Evolutionary conservation across 1,140 invertebrate species (phyloP).

Genomic region (Aleiodes sp.): DNA sequence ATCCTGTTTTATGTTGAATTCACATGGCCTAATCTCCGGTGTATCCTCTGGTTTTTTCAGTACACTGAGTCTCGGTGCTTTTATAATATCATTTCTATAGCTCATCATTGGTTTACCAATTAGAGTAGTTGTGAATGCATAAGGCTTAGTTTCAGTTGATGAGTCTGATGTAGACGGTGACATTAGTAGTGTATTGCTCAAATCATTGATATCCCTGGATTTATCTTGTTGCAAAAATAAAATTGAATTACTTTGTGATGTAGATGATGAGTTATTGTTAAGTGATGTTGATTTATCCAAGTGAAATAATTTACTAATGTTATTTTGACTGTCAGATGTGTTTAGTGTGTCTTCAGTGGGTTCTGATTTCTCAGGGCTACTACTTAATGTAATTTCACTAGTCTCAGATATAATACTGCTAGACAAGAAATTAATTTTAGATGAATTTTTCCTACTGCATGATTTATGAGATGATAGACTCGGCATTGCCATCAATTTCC

Average conservation of each 20-base stretch:
- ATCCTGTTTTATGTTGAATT: constrained; percentile 23
- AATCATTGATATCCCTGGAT: background rate
- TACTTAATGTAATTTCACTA: constrained; percentile 30
- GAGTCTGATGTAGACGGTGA: background rate
- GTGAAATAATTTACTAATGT: too few relatives aligned
- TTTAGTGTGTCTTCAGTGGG: background rate
- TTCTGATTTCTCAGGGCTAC: background rate
- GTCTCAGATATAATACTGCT: constrained; percentile 29
- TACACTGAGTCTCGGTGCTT: constrained; percentile 48
- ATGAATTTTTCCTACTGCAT: constrained; percentile 31
- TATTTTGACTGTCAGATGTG: constrained; percentile 23
- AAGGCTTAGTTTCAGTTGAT: constrained; percentile 11
- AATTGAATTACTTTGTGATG: constrained; percentile 4
- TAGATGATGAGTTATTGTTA: constrained; percentile 20
- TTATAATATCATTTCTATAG: constrained; percentile 44
- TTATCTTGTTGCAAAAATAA: background rate
- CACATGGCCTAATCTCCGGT: background rate
- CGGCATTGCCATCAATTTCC: constrained; percentile 54
- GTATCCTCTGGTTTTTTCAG: constrained; percentile 31
- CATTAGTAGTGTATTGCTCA: background rate
- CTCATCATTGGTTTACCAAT: constrained; percentile 21
- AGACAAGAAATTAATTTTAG: constrained; percentile 23
- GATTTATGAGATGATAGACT: constrained; percentile 45
- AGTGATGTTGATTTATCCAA: too few relatives aligned
- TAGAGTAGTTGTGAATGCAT: background rate